Evolutionary conservation across 2,888 invertebrate species (phyloP), one percentile per base, ranked within the genome.

Genomic region (Hydroisotoma schaefferi): DNA sequence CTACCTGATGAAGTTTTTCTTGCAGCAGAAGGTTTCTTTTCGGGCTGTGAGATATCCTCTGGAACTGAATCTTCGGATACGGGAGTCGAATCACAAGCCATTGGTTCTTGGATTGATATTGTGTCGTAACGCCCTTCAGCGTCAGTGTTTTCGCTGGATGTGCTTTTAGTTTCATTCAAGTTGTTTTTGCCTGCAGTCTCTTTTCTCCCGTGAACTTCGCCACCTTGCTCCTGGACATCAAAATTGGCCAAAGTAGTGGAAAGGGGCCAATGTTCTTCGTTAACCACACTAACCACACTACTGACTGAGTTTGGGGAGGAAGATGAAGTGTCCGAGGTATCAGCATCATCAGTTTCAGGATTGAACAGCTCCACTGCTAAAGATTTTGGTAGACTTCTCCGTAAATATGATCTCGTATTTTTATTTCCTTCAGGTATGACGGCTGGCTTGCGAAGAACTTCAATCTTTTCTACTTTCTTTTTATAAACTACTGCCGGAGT

Each of bases 291-390:
- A 69, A 90, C 89, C 1, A 91, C 90, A 74, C 90, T 90, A 72
- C 90, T 90, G 1, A 88, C 85, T 2, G 90, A 90, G 75, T 90
- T 90, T 2, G 91, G 90, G 0, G 91, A 90, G 0, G 90, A 90
- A 12, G 87, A 87, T 74, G 89, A 90, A 0, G 90, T 90, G 75
- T 92, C 92, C 74, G 90, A 91, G 0, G 72, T 73, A 75, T 92
- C 92, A 76, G 90, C 82, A 74, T 93, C 92, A 75, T 93, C 92
- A 5, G 87, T 90, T 74, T 90, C 92, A 1, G 92, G 92, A 78
- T 93, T 92, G 74, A 90, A 93, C 2, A 92, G 79, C 74, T 92
- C 92, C 58, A 91, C 77, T 1, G 89, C 86, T 74, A 90, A 81
- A 18, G 91, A 78, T 66, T 88, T 86, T 0, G 90, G 89, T 57